phyloP scores from a whole-genome alignment of 2,113 vertebrate species.

The Struthidea cinerea region DNA sequence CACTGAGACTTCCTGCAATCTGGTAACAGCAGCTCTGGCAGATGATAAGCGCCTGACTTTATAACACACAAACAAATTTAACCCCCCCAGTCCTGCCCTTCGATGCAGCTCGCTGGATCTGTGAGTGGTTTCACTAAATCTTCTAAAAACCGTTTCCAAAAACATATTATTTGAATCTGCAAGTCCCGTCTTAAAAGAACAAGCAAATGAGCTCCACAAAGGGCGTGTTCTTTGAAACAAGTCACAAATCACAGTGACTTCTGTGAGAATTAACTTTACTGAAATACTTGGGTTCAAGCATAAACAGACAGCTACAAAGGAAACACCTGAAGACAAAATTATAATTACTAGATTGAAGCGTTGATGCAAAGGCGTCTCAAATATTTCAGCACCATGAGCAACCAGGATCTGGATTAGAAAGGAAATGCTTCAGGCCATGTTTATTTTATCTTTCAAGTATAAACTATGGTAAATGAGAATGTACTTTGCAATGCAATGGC shows the following conservation, averaged over 20 bases:
- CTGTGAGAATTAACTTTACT: neutral
- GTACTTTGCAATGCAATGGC: neutral
- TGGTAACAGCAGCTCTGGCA: neutral
- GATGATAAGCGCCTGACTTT: neutral
- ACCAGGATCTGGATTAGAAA: neutral
- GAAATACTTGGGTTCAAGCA: neutral
- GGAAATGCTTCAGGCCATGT: neutral
- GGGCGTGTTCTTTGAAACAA: neutral
- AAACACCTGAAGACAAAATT: neutral
- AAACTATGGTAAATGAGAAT: neutral
- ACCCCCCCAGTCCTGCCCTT: neutral
- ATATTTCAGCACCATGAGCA: neutral
- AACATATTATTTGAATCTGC: neutral
- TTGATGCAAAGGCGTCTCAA: neutral
- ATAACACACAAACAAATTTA: neutral
- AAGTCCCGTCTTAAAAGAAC: neutral
- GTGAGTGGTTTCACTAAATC: neutral
- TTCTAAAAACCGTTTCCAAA: neutral
- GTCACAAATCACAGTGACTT: neutral
- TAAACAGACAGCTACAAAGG: neutral
- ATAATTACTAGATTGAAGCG: neutral
- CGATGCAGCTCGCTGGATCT: neutral
- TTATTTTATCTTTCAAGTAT: neutral
- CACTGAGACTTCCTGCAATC: neutral
- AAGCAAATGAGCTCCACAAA: neutral